Evolutionary conservation across 2,113 vertebrate species (phyloP).

Genomic region (Periophthalmus modestus): DNA sequence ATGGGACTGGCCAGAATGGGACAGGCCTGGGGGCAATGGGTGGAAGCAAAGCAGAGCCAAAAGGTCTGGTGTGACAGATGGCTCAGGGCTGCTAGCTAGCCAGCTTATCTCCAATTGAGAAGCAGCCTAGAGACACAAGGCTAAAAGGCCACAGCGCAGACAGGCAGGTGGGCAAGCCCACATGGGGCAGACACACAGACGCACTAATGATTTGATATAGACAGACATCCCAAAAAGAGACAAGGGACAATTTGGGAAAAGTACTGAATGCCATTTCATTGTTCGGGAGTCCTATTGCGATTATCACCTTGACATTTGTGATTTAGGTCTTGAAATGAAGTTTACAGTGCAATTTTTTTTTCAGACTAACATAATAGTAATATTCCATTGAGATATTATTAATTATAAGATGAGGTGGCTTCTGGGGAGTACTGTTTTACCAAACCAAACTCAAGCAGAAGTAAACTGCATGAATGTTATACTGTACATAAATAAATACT

Average conservation of each 20-base stretch:
- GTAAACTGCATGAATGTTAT: too few relatives aligned
- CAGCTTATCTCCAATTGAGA: slow-evolving; percentile 64
- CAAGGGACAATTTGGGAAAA: slow-evolving; percentile 20
- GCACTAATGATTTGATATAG: slow-evolving; percentile 56
- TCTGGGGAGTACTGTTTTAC: too few relatives aligned
- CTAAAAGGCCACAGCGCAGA: slow-evolving; percentile 52
- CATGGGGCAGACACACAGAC: slow-evolving; percentile 50
- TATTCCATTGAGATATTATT: too few relatives aligned
- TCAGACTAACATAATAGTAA: not conserved
- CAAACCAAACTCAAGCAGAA: too few relatives aligned
- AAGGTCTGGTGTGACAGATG: slow-evolving; percentile 63
- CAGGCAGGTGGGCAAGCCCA: slow-evolving; percentile 57
- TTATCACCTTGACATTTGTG: not conserved
- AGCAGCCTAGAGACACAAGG: slow-evolving; percentile 46
- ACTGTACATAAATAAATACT: too few relatives aligned
- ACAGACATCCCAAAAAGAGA: slow-evolving; percentile 55
- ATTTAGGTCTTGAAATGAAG: not conserved
- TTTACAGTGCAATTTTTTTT: not conserved
- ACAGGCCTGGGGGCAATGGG: slow-evolving; percentile 51
- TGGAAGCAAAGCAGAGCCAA: slow-evolving; percentile 35
- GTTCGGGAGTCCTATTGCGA: not conserved
- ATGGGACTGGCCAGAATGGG: slow-evolving; percentile 43
- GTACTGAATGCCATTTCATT: not conserved
- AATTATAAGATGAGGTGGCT: too few relatives aligned
- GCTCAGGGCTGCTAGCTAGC: slow-evolving; percentile 60